phyloP scores from a whole-genome alignment of 2,888 invertebrate genomes.

The Eristalis intricaria region DNA sequence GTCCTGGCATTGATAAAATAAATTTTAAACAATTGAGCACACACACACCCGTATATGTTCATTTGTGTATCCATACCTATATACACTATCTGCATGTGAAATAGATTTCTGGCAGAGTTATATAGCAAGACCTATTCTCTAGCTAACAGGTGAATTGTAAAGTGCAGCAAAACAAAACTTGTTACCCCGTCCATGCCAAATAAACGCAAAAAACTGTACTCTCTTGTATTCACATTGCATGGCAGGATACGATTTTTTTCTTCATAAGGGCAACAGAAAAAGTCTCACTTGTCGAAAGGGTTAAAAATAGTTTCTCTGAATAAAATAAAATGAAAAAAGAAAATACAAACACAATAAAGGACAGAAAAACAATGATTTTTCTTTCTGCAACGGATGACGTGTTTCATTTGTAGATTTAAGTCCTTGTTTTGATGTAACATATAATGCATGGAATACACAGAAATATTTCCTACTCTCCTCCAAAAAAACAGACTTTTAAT shows the following conservation, averaged over 20 bases:
- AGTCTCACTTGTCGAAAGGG: slow-evolving; percentile 35
- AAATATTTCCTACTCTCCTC: slow-evolving; percentile 14
- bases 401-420: slow-evolving; percentile 26
- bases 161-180: slow-evolving; percentile 29
- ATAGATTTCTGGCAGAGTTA: not conserved
- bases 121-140: slow-evolving; percentile 25
- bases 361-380: slow-evolving; percentile 24
- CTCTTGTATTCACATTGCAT: slow-evolving; percentile 52
- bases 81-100: not conserved
- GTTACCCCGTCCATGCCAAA: slow-evolving; percentile 19
- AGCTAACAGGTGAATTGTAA: slow-evolving; percentile 55
- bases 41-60: not conserved
- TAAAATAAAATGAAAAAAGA: slow-evolving; percentile 12
- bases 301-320: slow-evolving; percentile 38
- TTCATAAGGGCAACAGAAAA: slow-evolving; percentile 21
- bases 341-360: slow-evolving; percentile 19
- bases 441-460: slow-evolving; percentile 9
- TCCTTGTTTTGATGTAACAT: slow-evolving; percentile 31
- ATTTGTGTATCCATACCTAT: not conserved
- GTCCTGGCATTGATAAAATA: slow-evolving; percentile 64
- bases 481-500: slow-evolving; percentile 31
- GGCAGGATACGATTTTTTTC: slow-evolving; percentile 13
- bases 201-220: slow-evolving; percentile 9
- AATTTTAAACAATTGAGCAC: slow-evolving; percentile 62
- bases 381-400: slow-evolving; percentile 20